phyloP scores from a whole-genome alignment of 1,140 invertebrate species.

The Coelopa frigida region DNA sequence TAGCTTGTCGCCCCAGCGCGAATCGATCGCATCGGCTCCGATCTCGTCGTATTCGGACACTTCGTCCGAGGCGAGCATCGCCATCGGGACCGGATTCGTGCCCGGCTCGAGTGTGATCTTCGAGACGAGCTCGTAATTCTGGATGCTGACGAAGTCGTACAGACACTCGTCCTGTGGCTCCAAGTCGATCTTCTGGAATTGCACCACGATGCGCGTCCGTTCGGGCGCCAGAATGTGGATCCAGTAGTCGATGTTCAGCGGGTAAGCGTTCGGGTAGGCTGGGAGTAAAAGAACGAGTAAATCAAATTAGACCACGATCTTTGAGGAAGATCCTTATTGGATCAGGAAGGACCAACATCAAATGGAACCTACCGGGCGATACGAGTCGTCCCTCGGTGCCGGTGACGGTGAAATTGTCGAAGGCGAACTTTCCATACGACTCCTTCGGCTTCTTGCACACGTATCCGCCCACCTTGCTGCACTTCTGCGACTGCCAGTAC shows the following conservation, averaged over 20 bases:
- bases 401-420: conserved; percentile 43
- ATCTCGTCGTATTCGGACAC: conserved; percentile 3
- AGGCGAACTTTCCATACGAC: conserved; percentile 14
- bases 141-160: conserved; percentile 59
- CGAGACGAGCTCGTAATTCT: conserved; percentile 16
- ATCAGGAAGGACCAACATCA: background rate
- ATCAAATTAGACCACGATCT: conserved; percentile 42
- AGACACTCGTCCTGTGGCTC: conserved; percentile 67
- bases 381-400: conserved; percentile 46
- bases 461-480: conserved; percentile 55
- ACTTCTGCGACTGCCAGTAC: conserved; percentile 56
- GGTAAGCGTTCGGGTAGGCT: conserved; percentile 59
- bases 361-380: conserved; percentile 17
- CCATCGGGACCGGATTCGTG: conserved; percentile 17
- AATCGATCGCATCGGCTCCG: conserved; percentile 2
- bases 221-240: conserved; percentile 54
- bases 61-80: conserved; percentile 16
- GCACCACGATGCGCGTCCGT: conserved; percentile 55
- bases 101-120: conserved; percentile 16
- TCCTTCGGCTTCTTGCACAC: conserved; percentile 50
- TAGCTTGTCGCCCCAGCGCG: background rate
- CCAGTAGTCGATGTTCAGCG: conserved; percentile 60
- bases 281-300: conserved; percentile 26
- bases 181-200: conserved; percentile 59
- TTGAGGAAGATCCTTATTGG: background rate